Evolutionary conservation across 2,888 invertebrate genomes (phyloP), one percentile per base, ranked within the genome.

Genomic region (Cephalotes varians): DNA sequence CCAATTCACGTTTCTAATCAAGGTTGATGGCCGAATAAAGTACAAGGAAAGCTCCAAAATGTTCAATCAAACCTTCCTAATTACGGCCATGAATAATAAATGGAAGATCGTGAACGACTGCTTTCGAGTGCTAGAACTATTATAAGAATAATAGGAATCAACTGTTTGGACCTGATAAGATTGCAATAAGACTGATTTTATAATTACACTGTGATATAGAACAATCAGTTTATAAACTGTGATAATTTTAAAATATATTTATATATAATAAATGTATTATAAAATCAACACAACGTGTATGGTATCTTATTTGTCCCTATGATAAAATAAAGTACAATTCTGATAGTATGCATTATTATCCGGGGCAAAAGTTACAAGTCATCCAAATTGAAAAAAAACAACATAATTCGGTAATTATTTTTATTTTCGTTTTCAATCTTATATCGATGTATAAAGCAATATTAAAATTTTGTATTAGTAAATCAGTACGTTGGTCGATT

Each of bases 81-180:
- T 99, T 74, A 98, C 98, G 0, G 98, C 98, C 6, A 96, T 97
- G 86, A 98, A 97, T 28, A 98, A 98, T 88, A 98, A 98, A 93
- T 99, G 98, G 98, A 98, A 98, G 95, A 98, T 99, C 89, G 98
- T 98, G 15, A 98, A 97, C 60, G 98, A 99, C 93, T 97, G 97
- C 91, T 98, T 98, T 91, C 96, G 98, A 92, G 95, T 98, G 89
- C 97, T 98, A 95, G 98, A 94, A 88, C 77, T 91, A 3, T 28
- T 91, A n/a, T n/a, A n/a, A 47, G 92, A 87, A 64, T 9, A 87
- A 67, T 81, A 77, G 82, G 51, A 86, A 44, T 67, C 86, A 84
- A 40, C 5, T 18, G 12, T 34, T 12, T 12, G 28, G 3, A 56
- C 2, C 28, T 62, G 40, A 40, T 60, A 10, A 60, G 9, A 58